Percentiles rank a stretch among this genome's conserved stretches.
phyloP scores from a whole-genome alignment of 2,113 vertebrate genomes.

The Pterocles gutturalis region DNA sequence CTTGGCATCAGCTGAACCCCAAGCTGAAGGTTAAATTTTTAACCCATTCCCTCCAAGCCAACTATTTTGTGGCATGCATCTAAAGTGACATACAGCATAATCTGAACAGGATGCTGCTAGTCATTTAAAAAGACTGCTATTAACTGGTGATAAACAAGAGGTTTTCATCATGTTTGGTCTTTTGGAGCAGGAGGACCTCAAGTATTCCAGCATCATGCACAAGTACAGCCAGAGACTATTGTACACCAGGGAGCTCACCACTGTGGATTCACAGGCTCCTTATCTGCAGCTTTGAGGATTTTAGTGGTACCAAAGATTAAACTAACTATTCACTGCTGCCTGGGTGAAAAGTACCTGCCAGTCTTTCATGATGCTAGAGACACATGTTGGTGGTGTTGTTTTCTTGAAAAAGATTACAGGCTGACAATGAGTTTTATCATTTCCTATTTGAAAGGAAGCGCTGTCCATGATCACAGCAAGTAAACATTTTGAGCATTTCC shows the following conservation, averaged over 20 bases:
- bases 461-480: constrained; percentile 29
- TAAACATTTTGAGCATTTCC: constrained; percentile 64
- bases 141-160: not conserved
- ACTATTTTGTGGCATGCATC: not conserved
- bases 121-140: not conserved
- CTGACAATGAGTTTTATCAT: not conserved
- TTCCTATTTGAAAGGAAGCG: constrained; percentile 45
- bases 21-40: not conserved
- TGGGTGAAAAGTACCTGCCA: not conserved
- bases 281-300: not conserved
- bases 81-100: not conserved
- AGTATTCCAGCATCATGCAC: not conserved
- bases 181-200: not conserved
- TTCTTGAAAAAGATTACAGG: not conserved
- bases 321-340: not conserved
- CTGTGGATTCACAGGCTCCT: not conserved
- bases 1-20: not conserved
- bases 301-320: not conserved
- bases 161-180: not conserved
- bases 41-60: not conserved
- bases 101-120: not conserved
- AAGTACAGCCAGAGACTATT: not conserved
- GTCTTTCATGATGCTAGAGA: not conserved
- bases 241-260: accelerated
- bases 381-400: not conserved